Base-by-base conservation (phyloP, 1,140 invertebrate species). In the Ditylenchus dipsaci region DNA sequence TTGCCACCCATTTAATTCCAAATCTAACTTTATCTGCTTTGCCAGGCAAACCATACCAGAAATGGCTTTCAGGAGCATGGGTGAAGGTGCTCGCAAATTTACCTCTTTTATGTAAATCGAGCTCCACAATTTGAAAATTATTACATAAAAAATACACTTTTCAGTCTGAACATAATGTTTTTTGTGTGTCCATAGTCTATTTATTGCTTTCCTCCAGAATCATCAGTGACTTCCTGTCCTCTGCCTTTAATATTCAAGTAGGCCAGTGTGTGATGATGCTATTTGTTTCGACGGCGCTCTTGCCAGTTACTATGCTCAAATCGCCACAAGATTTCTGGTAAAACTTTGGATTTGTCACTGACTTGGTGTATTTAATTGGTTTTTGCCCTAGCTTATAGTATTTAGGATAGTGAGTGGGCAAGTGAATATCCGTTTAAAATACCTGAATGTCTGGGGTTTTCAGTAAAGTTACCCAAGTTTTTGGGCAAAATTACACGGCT, bases 1-100 rank as follows among this genome's bases (percentile, higher is more conserved):
- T 38, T 38, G 3, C 13, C 79, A 77, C 60, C 76, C 75, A 29
- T 65, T 56, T 67, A 19, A 1, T 19, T 19, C 38, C 21, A 26
- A 15, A 1, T 29, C 19, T 21, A 8, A n/a, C 58, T 38, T 3
- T 38, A 17, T 38, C 33, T n/a, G n/a, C n/a, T n/a, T n/a, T n/a
- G n/a, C n/a, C n/a, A 63, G 23, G 73, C 9, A 73, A 79, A 42
- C 69, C 76, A 11, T 76, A 74, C 58, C 75, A 53, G 77, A 79
- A 63, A 78, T 77, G 76, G 76, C 76, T 3, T 72, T 45, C 27
- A 63, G 76, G 21, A 58, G 59, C 26, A 68, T 77, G 49, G 76
- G 76, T 13, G 27, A 45, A 60, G 53, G 45, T 17, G 77, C 76
- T 27, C 42, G 74, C 1, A 23, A 43, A 17, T 42, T 71, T 17